Evolutionary conservation across 2,113 vertebrate genomes (phyloP).

Genomic region (Melanotaenia duboulayi): DNA sequence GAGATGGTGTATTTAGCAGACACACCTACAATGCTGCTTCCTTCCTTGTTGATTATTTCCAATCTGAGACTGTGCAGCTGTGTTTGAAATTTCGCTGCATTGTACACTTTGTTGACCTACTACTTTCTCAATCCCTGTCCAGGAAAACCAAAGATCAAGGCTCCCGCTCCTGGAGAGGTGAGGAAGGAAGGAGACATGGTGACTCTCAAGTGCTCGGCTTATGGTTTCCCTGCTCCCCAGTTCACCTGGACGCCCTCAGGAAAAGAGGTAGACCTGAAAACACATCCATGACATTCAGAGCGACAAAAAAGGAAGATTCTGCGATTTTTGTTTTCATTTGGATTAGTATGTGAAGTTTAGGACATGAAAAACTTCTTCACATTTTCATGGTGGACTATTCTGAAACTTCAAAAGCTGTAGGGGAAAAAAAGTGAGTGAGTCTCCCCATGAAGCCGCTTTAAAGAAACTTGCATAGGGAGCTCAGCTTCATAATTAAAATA

Average conservation of each 20-base stretch:
- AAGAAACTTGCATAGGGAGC: constrained; percentile 15
- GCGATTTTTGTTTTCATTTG: constrained; percentile 12
- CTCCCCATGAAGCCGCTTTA: constrained; percentile 5
- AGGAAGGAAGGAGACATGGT: constrained; percentile 69
- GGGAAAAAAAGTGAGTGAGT: neutral
- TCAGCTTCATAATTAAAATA: constrained; percentile 23
- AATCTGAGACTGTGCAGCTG: neutral
- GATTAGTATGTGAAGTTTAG: constrained; percentile 29
- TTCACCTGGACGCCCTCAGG: constrained; percentile 73
- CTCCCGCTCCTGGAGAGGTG: constrained; percentile 44
- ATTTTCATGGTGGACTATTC: constrained; percentile 5
- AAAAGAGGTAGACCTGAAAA: constrained; percentile 57
- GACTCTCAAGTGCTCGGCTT: constrained; percentile 66
- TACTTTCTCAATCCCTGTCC: constrained; percentile 1
- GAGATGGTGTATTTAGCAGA: constrained; percentile 11
- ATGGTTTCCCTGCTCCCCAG: constrained; percentile 65
- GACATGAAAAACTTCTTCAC: neutral
- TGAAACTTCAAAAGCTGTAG: constrained; percentile 43
- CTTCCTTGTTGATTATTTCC: neutral
- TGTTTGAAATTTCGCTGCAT: neutral
- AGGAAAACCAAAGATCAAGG: constrained; percentile 73
- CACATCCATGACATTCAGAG: neutral
- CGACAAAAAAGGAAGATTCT: neutral
- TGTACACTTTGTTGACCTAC: constrained; percentile 14
- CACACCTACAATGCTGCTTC: constrained; percentile 24